These are phyloP conservation scores for Macaria liturata DNA, from an alignment of 2,888 invertebrate species.

Conservation along the genomic window DNA sequence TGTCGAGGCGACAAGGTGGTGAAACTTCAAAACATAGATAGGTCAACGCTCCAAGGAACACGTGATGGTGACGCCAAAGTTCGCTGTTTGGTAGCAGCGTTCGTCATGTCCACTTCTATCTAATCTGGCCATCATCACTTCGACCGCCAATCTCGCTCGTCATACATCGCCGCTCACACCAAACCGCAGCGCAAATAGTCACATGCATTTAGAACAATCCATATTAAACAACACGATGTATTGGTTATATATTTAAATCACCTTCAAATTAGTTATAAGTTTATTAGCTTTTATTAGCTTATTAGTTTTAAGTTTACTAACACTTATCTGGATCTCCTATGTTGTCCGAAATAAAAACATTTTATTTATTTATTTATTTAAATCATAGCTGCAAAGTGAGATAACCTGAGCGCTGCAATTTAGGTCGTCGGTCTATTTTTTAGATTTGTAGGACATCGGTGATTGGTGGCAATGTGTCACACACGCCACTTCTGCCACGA, in stretches of 20 bases:
- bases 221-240: constrained; percentile 21
- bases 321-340: too few relatives aligned
- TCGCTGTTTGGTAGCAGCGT: constrained; percentile 46
- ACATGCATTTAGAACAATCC: constrained; percentile 38
- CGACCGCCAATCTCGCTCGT: constrained; percentile 36
- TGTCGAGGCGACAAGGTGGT: constrained; percentile 44
- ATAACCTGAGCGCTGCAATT: constrained; percentile 66
- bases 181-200: constrained; percentile 26
- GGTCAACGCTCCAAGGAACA: constrained; percentile 73
- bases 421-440: constrained; percentile 62
- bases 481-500: constrained; percentile 27
- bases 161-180: constrained; percentile 46
- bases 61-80: constrained; percentile 71
- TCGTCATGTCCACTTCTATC: constrained; percentile 56
- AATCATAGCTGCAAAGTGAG: constrained; percentile 50
- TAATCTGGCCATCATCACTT: constrained; percentile 49
- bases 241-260: too few relatives aligned
- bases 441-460: constrained; percentile 47
- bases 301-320: too few relatives aligned
- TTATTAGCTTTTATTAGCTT: too few relatives aligned
- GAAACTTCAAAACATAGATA: constrained; percentile 67
- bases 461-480: constrained; percentile 56
- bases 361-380: too few relatives aligned
- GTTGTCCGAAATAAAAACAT: too few relatives aligned
- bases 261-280: too few relatives aligned